Evolutionary conservation across 2,113 vertebrate genomes (phyloP), one percentile per base, ranked within the genome.

Genomic region (Sminthopsis crassicaudata): DNA sequence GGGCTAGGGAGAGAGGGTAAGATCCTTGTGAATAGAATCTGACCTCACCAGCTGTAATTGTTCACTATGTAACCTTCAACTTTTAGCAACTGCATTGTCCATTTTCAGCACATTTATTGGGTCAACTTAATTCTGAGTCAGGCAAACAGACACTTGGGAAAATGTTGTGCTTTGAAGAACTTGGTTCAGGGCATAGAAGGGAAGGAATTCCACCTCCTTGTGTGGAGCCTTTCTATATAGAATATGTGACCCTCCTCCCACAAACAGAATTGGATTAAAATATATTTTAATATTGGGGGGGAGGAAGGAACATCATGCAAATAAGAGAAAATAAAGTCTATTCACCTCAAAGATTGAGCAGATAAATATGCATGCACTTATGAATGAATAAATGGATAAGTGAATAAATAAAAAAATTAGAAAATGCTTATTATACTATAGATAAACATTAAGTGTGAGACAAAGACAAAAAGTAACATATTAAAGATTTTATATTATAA

Each of bases 11-110:
- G 16, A 67, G 89, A 90, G 90, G 22, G 22, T 90, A 52, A 90
- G 53, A 42, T 90, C 46, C 12, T 76, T 95, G 54, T 53, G 52
- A 96, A 91, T 89, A 94, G 22, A 92, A 8, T 53, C 50, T 92
- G 51, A 97, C 54, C 51, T 94, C 90, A 92, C 24, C 26, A 93
- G 3, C 91, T 46, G 10, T 36, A 52, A 24, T 92, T 55, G 53
- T n/a, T 95, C 91, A 94, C 8, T 84, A 55, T 92, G 46, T 92
- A 94, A 93, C 94, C 19, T 93, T 92, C 92, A 54, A 26, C 97
- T 91, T 1, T 26, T 46, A 46, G 46, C 90, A 89, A 95, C 46
- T 24, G 7, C 57, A 92, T 0, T 23, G 94, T 95, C 46, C 96
- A 60, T 97, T 88, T 96, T 55, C 1, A 95, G 10, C 93, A 2